Evolutionary conservation across 2,888 invertebrate species (phyloP).

Genomic region (Drosophila parthenogenetica): DNA sequence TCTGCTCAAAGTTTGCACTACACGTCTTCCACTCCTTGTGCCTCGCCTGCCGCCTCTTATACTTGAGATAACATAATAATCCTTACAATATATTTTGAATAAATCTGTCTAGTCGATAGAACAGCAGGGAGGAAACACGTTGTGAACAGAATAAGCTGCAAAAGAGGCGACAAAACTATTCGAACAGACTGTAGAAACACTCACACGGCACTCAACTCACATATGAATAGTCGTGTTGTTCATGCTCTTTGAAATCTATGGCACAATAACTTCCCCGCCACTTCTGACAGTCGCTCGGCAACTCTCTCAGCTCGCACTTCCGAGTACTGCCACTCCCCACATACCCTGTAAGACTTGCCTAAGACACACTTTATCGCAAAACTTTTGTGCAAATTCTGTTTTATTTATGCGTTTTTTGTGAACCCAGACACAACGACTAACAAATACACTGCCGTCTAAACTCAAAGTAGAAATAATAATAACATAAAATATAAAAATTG

Average conservation of each 20-base stretch:
- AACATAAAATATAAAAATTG: no score
- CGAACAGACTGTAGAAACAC: conserved; percentile 22
- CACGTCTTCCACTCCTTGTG: conserved; percentile 18
- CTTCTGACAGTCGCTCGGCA: conserved; percentile 5
- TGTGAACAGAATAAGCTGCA: conserved; percentile 1
- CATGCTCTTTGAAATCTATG: conserved; percentile 9
- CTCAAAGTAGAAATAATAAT: no score
- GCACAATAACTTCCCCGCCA: conserved; percentile 20
- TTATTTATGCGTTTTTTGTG: conserved; percentile 4
- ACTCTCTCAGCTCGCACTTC: conserved; percentile 9
- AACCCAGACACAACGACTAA: background rate
- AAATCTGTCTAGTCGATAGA: background rate
- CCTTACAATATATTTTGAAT: conserved; percentile 26
- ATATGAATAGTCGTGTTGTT: conserved; percentile 18
- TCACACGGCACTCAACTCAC: conserved; percentile 27
- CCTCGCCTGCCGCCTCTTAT: conserved; percentile 29
- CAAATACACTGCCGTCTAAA: background rate
- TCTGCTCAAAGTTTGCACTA: conserved; percentile 19
- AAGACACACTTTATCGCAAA: conserved; percentile 19
- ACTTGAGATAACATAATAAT: conserved; percentile 27
- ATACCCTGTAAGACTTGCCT: conserved; percentile 10
- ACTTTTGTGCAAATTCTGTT: conserved; percentile 20
- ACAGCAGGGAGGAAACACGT: background rate
- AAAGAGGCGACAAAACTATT: conserved; percentile 34
- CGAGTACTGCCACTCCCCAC: conserved; percentile 2